Conservation (phyloP, 2,797 vertebrate genomes). For the Aselliscus stoliczkanus region DNA sequence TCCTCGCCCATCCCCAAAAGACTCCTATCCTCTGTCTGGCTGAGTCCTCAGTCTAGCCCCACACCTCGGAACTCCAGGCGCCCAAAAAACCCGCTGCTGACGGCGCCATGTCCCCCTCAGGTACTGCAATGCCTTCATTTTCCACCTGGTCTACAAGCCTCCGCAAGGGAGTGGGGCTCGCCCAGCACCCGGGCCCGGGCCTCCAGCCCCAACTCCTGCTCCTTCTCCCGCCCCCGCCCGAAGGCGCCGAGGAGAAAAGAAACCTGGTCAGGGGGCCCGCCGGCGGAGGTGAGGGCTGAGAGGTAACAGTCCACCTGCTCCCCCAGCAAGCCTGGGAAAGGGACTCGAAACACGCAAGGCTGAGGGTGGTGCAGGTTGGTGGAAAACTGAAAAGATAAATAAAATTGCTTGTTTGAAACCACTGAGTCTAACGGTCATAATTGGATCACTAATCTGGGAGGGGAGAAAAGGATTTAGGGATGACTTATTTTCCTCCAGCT, state of each 20-base stretch:
- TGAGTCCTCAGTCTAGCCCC: background rate
- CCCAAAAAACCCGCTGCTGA: background rate
- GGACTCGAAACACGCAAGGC: background rate
- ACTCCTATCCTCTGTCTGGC: background rate
- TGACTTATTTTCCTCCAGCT: background rate
- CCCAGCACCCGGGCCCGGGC: background rate
- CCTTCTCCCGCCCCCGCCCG: constrained; percentile 43
- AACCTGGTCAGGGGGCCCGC: constrained; percentile 41
- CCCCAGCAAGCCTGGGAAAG: background rate
- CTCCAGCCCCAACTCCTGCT: constrained; percentile 39
- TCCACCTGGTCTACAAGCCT: constrained; percentile 79
- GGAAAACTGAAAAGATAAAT: background rate
- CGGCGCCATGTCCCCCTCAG: background rate
- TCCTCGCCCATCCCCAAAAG: background rate
- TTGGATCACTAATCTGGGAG: background rate
- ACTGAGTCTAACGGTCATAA: background rate
- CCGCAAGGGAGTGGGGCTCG: constrained; percentile 4
- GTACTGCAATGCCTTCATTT: constrained; percentile 82
- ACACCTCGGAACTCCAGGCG: fast-evolving
- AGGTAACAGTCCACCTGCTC: background rate
- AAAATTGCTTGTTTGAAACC: constrained; percentile 58
- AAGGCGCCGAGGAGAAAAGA: constrained; percentile 68
- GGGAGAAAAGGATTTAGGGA: background rate
- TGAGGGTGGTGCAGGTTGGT: background rate
- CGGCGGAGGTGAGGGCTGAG: constrained; percentile 47